Evolutionary conservation across 2,888 invertebrate genomes (phyloP), one percentile per base, ranked within the genome.

Genomic region (Parnassius orleans): DNA sequence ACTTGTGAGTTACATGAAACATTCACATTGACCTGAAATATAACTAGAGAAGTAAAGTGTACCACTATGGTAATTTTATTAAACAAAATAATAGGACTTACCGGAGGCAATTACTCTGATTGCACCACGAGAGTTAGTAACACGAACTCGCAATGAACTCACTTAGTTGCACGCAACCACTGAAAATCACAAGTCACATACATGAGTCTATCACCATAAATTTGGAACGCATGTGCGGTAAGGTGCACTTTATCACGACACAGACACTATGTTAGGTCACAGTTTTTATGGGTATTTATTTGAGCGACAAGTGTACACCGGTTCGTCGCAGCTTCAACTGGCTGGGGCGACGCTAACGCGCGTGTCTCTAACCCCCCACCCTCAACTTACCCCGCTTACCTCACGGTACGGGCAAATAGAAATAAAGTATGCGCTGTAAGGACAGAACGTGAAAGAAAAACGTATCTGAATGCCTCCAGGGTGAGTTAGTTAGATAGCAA

Each of bases 361-460:
- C 90, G 86, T 84, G 90, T 80, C 82, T 84, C 83, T 80, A 75
- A 74, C 75, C 75, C 81, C 81, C 75, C 75, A 64, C 73, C 76
- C 81, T 78, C 69, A 61, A 54, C 63, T 61, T 74, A 63, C 80
- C 78, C 78, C 81, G 75, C 81, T 81, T 76, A 87, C 88, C 90
- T 87, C 88, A 75, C 80, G 76, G 79, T 82, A 84, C 84, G 81
- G 84, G 81, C 87, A 90, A 90, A 89, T 90, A 90, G 89, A 90
- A 90, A 90, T 90, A 89, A 90, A 90, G 87, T 90, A 87, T 83
- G 84, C 85, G 84, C 84, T 80, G 84, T 83, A 86, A 87, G 86
- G 84, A 85, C 78, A 81, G 82, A 84, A 81, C 80, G 84, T 81
- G 75, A 78, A 81, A 80, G 82, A 84, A 87, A 87, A 87, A 86